These are phyloP conservation scores for Xestia xanthographa DNA, from an alignment of 2,888 invertebrate species.

Conservation along the genomic window DNA sequence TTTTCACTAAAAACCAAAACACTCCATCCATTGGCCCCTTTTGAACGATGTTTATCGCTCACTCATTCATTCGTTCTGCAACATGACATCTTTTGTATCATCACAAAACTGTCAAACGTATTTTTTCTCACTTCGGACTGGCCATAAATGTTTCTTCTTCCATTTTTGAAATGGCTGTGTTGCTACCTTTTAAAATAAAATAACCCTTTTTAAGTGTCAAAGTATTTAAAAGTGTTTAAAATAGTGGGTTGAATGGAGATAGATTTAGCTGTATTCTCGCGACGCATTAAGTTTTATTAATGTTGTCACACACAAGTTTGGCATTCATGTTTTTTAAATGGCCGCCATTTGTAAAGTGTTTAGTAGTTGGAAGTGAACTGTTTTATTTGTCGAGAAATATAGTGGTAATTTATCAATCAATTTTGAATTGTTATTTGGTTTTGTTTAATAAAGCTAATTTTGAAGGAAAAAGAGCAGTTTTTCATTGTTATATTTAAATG, in stretches of 20 bases:
- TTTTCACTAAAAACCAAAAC: constrained; percentile 46
- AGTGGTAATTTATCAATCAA: constrained; percentile 54
- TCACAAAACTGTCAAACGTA: constrained; percentile 61
- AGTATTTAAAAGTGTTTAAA: constrained; percentile 54
- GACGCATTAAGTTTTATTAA: constrained; percentile 62
- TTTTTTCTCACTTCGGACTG: constrained; percentile 46
- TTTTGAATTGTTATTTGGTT: constrained; percentile 29
- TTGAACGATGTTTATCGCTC: constrained; percentile 58
- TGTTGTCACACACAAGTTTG: constrained; percentile 62
- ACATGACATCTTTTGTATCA: constrained; percentile 58
- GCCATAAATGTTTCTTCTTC: constrained; percentile 53
- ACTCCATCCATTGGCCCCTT: constrained; percentile 32
- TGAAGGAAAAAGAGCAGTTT: background rate
- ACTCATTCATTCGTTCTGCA: constrained; percentile 60
- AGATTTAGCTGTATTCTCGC: constrained; percentile 52
- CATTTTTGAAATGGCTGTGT: constrained; percentile 50
- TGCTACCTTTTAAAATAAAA: constrained; percentile 52
- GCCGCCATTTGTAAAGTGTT: constrained; percentile 61
- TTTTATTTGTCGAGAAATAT: constrained; percentile 52
- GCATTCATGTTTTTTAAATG: constrained; percentile 61
- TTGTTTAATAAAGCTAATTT: constrained; percentile 11
- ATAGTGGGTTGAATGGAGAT: constrained; percentile 54
- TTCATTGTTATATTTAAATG: background rate
- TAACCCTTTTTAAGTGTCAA: constrained; percentile 51
- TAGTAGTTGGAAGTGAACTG: constrained; percentile 53